Conservation (phyloP, 2,113 vertebrate species). For the Vireo altiloquus region DNA sequence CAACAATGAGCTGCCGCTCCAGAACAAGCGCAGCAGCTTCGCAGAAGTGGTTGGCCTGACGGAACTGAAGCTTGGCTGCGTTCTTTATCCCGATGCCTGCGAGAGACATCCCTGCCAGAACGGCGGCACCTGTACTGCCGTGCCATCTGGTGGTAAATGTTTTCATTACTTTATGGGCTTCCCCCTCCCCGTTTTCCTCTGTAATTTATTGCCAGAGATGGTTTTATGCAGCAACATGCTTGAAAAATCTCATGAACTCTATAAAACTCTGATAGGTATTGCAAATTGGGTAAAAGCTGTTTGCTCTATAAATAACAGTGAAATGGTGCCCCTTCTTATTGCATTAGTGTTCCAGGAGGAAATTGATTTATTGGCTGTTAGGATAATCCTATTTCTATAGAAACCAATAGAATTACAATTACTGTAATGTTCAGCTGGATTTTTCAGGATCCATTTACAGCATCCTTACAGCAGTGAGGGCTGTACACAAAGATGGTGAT, state of each 20-base stretch:
- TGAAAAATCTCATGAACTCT: slow-evolving; percentile 37
- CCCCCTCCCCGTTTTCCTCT: neutral
- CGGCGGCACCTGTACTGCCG: slow-evolving; percentile 83
- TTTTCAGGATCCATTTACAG: slow-evolving; percentile 13
- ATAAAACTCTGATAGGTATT: slow-evolving; percentile 54
- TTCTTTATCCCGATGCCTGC: slow-evolving; percentile 90
- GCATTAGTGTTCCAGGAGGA: neutral
- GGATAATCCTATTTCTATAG: slow-evolving; percentile 5
- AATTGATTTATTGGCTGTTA: slow-evolving; percentile 53
- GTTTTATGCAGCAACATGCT: slow-evolving; percentile 16
- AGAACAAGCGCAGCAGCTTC: slow-evolving; percentile 91
- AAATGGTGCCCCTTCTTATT: slow-evolving; percentile 19
- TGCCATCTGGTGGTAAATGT: slow-evolving; percentile 88
- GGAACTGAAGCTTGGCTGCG: slow-evolving; percentile 90
- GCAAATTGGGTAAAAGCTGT: slow-evolving; percentile 53
- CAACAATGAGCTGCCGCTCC: slow-evolving; percentile 88
- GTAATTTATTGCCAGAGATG: neutral
- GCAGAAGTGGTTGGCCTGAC: slow-evolving; percentile 94
- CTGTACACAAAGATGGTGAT: neutral
- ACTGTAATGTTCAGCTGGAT: neutral
- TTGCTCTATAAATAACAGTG: slow-evolving; percentile 42
- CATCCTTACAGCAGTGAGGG: neutral
- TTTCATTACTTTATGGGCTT: neutral
- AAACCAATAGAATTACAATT: slow-evolving; percentile 20
- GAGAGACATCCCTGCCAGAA: slow-evolving; percentile 87